Evolutionary conservation across 2,888 invertebrate species (phyloP).

Genomic region (Cremastinae sp.): DNA sequence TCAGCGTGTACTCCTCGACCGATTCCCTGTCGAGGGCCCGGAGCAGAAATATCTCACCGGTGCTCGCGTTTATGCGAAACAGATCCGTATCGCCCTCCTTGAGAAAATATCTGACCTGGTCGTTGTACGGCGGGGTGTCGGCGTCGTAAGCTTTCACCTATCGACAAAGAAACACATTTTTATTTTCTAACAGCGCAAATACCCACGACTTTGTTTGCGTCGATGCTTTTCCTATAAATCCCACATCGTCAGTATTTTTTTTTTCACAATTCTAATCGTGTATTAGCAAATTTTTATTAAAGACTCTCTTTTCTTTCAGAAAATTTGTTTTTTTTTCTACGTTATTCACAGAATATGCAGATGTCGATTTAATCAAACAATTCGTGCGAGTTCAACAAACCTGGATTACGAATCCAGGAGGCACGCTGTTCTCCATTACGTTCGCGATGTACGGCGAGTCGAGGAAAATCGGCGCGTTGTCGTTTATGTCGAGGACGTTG

Average conservation of each 20-base stretch:
- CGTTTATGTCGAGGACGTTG: conserved; percentile 94
- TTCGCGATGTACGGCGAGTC: conserved; percentile 97
- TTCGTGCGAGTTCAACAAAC: conserved; percentile 63
- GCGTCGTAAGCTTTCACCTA: conserved; percentile 93
- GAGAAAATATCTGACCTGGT: conserved; percentile 94
- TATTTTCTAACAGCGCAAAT: too few relatives aligned
- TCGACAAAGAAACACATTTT: neutral
- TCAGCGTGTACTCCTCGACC: conserved; percentile 91
- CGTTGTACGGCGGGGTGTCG: conserved; percentile 94
- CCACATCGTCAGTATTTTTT: too few relatives aligned
- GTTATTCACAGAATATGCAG: too few relatives aligned
- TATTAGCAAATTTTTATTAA: too few relatives aligned
- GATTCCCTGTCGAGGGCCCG: conserved; percentile 92
- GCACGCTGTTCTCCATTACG: conserved; percentile 95
- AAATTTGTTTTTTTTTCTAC: too few relatives aligned
- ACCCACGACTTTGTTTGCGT: too few relatives aligned
- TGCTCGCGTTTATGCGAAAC: conserved; percentile 95
- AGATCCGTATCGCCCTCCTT: conserved; percentile 96
- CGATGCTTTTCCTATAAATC: too few relatives aligned
- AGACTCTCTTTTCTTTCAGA: too few relatives aligned
- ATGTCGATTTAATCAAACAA: conserved; percentile 34
- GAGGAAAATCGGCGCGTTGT: conserved; percentile 95
- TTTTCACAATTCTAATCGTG: too few relatives aligned
- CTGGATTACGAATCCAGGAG: conserved; percentile 87
- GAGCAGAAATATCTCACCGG: conserved; percentile 93